Evolutionary conservation across 1,140 invertebrate species (phyloP).

Genomic region (Drosophila arizonae): DNA sequence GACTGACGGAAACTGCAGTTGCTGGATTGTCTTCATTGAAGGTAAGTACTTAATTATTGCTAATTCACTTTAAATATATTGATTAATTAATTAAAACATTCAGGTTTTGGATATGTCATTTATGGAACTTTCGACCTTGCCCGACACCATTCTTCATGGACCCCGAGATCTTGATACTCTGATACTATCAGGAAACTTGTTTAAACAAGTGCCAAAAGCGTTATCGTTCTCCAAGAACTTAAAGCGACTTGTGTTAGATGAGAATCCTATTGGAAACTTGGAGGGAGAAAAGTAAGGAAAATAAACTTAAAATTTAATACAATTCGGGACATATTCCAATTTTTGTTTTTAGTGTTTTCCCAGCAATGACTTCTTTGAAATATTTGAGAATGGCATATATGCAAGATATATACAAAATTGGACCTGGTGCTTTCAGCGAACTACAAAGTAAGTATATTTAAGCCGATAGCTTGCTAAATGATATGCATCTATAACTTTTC

Average conservation of each 20-base stretch:
- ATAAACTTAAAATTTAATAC: not conserved
- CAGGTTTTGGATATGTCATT: conserved; percentile 84
- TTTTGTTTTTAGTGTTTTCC: conserved; percentile 85
- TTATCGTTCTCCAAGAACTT: conserved; percentile 85
- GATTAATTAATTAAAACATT: not conserved
- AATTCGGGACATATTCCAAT: conserved; percentile 26
- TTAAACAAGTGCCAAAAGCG: conserved; percentile 85
- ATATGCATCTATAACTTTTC: not conserved
- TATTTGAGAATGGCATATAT: conserved; percentile 87
- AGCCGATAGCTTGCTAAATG: not conserved
- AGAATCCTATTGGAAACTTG: conserved; percentile 86
- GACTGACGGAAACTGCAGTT: conserved; percentile 86
- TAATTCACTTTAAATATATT: not conserved
- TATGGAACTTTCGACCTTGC: conserved; percentile 86
- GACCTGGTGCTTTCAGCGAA: conserved; percentile 78
- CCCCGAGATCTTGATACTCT: conserved; percentile 86
- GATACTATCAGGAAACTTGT: conserved; percentile 87
- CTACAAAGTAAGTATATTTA: conserved; percentile 60
- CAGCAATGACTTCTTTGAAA: conserved; percentile 84
- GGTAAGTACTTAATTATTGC: conserved; percentile 75
- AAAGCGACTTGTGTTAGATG: conserved; percentile 86
- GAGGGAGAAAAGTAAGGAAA: conserved; percentile 79
- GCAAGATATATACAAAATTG: conserved; percentile 84
- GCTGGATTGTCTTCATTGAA: conserved; percentile 86
- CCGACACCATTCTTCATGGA: conserved; percentile 87